Base-by-base conservation (phyloP, 2,113 vertebrate species). In the Salvelinus namaycush region DNA sequence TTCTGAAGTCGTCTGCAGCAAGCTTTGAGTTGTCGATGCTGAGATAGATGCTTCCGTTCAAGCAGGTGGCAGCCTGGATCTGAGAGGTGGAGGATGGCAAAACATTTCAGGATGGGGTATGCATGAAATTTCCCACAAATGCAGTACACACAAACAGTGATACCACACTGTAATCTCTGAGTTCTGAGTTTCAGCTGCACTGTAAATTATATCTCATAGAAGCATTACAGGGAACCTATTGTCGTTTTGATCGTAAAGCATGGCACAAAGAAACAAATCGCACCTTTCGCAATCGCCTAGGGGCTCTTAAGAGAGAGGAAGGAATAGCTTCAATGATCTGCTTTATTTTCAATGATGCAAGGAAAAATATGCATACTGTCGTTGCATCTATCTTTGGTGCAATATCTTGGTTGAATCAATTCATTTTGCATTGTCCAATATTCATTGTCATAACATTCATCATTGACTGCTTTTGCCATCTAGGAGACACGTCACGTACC, bases 1-100 rank as follows among this genome's bases (percentile, higher is more conserved):
- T 92, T 73, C 87, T 93, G 93, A 97, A 96, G 89, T 98, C 96
- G 1, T 97, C 96, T 0, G 96, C 93, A 0, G 96, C 94, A 91
- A 97, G 90, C 81, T 91, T 94, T 81, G 96, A 95, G 0, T 96
- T 97, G 85, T 97, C 95, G 0, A 94, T 93, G 87, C 94, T 86
- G 80, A 98, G 89, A 70, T 95, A 90, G 76, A 97, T 76, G 65
- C 87, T 86, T 66, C 94, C 93, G 0, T 96, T 98, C 68, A 89
- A 71, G 0, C 91, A 72, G 3, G 89, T 94, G 76, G 93, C 59
- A n/a, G 7, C 18, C 2, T n/a, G 59, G 8, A 62, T 62, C 59
- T 62, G 59, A 62, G n/a, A 22, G 16, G 51, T 54, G 4, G 4
- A 44, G 9, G 71, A 24, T 1, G 4, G n/a, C 13, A 18, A 74